These are phyloP conservation scores for Mesoligia furuncula DNA, from an alignment of 2,888 invertebrate species.

Conservation along the genomic window DNA sequence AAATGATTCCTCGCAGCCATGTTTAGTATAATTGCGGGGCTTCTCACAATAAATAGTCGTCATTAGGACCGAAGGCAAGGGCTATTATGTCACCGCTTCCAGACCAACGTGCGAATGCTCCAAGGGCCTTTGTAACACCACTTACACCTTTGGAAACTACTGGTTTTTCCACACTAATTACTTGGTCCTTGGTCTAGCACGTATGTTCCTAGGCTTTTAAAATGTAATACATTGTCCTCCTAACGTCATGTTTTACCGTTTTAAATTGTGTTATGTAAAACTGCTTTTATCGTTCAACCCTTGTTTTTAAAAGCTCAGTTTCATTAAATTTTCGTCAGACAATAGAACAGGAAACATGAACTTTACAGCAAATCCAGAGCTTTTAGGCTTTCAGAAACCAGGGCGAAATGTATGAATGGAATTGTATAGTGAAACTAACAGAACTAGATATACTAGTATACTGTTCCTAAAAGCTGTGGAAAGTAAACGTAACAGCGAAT, in stretches of 20 bases:
- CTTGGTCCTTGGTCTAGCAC: constrained; percentile 65
- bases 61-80: constrained; percentile 75
- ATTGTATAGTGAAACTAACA: background rate
- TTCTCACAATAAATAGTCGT: constrained; percentile 78
- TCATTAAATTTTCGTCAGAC: background rate
- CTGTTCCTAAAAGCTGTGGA: constrained; percentile 6
- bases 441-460: background rate
- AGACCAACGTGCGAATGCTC: constrained; percentile 63
- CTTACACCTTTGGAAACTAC: constrained; percentile 69
- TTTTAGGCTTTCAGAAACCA: background rate
- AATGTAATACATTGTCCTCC: constrained; percentile 7
- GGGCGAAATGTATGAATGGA: background rate
- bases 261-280: constrained; percentile 10
- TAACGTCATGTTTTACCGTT: background rate
- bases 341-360: background rate
- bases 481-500: background rate
- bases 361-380: background rate
- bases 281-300: background rate
- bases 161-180: constrained; percentile 81
- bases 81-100: constrained; percentile 70
- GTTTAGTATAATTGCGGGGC: constrained; percentile 62
- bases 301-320: background rate
- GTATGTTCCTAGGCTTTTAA: constrained; percentile 42
- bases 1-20: constrained; percentile 43
- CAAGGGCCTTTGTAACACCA: constrained; percentile 69